Base-by-base conservation (phyloP, 2,113 vertebrate genomes). In the Syngnathus typhle region DNA sequence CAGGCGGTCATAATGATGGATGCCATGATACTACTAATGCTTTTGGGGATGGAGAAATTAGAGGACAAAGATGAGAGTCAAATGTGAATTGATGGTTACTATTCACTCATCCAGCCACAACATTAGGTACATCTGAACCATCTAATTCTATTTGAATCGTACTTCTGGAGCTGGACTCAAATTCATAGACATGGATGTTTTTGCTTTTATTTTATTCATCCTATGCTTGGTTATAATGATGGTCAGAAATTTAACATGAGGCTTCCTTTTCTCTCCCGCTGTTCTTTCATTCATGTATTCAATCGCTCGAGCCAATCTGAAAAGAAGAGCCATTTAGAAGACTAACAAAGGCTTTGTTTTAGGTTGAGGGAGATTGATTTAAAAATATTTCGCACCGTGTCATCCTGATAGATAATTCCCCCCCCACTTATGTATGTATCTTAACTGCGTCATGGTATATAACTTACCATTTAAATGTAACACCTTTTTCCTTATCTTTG, bases 41-140 rank as follows among this genome's bases (percentile, higher is more conserved):
- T 66, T 72, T 46, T 7, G 16, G 6, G 43, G 21, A 77, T 39
- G 21, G 52, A 16, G n/a, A 74, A 60, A 82, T 77, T 49, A 6
- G 36, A 69, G 39, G 60, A 71, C 61, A 65, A 67, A 36, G 21
- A 65, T 67, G 67, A 18, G n/a, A 0, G n/a, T 80, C 51, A 44
- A 55, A 47, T 47, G 37, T 70, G 55, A 27, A 1, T 10, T 27
- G 21, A 44, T 62, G 11, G 12, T 62, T 43, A 16, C 15, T 62
- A 62, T 43, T 23, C 60, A 3, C 10, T 23, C 6, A 27, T 36
- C 13, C 4, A 7, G 39, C 38, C 38, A 61, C 39, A 62, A 13
- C 11, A 27, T 62, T 61, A 43, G 19, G 39, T 16, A 27, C 60
- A 62, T 18, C 36, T n/a, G 4, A 32, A 39, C 37, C 27, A 32